A percentile compares a stretch with the other conserved stretches of the same genome.
Evolutionary conservation across 1,140 invertebrate genomes (phyloP).

Genomic region (Pantala flavescens): DNA sequence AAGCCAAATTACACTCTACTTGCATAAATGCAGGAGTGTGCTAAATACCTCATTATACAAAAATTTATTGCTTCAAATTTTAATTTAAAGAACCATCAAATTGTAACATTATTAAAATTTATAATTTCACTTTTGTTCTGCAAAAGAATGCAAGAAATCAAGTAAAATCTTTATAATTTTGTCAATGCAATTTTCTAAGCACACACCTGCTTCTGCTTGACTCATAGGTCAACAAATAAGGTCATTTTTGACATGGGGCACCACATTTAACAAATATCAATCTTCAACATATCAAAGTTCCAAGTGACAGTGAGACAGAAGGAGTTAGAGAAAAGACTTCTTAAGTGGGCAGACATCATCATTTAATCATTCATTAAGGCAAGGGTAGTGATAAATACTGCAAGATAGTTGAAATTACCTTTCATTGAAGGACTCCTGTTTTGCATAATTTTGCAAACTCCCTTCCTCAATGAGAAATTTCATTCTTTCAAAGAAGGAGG

Average conservation of each 20-base stretch:
- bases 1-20: conserved; percentile 10
- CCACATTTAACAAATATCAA: conserved; percentile 3
- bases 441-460: conserved; percentile 92
- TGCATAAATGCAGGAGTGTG: background rate
- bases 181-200: background rate
- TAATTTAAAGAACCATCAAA: background rate
- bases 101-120: too few relatives aligned
- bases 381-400: background rate
- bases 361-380: background rate
- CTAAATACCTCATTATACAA: background rate
- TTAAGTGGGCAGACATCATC: background rate
- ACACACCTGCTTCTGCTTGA: background rate
- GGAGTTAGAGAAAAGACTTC: conserved; percentile 1
- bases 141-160: too few relatives aligned
- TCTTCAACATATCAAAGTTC: background rate
- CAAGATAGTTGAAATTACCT: conserved; percentile 56
- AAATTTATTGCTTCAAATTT: background rate
- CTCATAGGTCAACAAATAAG: background rate
- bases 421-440: conserved; percentile 89
- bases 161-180: too few relatives aligned
- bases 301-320: conserved; percentile 5
- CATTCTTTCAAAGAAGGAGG: conserved; percentile 96
- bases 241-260: background rate
- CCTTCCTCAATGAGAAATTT: conserved; percentile 96
- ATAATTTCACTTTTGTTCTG: too few relatives aligned